Conservation (phyloP, 2,113 vertebrate species). For the Tyto alba region DNA sequence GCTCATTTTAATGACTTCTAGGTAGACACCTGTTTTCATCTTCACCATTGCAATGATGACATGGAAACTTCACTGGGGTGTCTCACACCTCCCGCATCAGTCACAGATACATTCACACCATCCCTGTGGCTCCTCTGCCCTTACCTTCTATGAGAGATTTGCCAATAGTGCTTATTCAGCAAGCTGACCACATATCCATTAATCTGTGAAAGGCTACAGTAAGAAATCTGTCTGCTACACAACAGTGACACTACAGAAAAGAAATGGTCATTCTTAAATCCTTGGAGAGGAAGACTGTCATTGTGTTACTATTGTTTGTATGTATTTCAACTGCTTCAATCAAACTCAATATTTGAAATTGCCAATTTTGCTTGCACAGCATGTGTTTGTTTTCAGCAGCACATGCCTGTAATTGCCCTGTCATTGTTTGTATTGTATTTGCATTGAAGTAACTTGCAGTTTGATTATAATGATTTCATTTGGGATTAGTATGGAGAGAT, state of each 20-base stretch:
- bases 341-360: constrained; percentile 18
- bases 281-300: background rate
- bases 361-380: constrained; percentile 19
- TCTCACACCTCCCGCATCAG: background rate
- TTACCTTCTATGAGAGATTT: background rate
- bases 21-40: background rate
- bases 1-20: background rate
- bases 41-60: background rate
- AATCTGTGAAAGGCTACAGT: background rate
- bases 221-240: background rate
- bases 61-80: background rate
- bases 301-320: background rate
- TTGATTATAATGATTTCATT: constrained; percentile 36
- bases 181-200: background rate
- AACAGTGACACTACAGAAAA: background rate
- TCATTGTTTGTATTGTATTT: constrained; percentile 40
- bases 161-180: background rate
- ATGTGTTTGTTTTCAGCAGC: constrained; percentile 48
- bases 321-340: background rate
- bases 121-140: background rate
- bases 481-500: constrained; percentile 10
- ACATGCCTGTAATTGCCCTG: constrained; percentile 22
- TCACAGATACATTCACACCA: background rate
- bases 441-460: constrained; percentile 28
- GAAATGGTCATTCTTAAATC: background rate